Conservation (phyloP, 1,140 invertebrate species). For the Zaprionus ornatus region DNA sequence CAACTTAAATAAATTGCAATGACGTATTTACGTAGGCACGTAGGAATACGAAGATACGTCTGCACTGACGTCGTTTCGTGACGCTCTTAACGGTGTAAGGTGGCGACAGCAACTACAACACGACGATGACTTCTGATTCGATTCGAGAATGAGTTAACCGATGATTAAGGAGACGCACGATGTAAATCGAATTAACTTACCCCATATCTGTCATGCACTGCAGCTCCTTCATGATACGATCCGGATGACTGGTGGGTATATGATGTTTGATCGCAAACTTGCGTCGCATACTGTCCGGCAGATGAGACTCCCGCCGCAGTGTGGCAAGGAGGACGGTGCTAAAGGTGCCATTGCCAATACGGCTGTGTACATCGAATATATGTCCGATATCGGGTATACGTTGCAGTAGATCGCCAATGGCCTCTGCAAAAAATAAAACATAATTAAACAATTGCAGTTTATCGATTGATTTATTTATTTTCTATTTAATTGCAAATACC, state of each 20-base stretch:
- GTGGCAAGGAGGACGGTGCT: slow-evolving; percentile 92
- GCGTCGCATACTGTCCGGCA: slow-evolving; percentile 85
- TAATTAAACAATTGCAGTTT: not conserved
- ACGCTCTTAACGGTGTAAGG: slow-evolving; percentile 35
- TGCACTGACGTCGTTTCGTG: slow-evolving; percentile 68
- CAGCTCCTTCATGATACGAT: slow-evolving; percentile 90
- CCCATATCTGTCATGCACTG: slow-evolving; percentile 92
- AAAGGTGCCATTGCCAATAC: slow-evolving; percentile 92
- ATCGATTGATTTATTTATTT: not conserved
- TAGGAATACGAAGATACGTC: slow-evolving; percentile 31
- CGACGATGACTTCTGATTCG: not conserved
- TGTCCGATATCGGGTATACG: slow-evolving; percentile 87
- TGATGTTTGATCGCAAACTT: slow-evolving; percentile 93
- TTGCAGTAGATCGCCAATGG: slow-evolving; percentile 85
- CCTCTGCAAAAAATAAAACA: slow-evolving; percentile 63
- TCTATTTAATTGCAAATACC: slow-evolving; percentile 12
- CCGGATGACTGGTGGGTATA: slow-evolving; percentile 92
- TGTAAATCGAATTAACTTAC: slow-evolving; percentile 36
- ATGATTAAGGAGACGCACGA: not conserved
- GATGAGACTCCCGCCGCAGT: slow-evolving; percentile 85
- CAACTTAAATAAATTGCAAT: slow-evolving; percentile 75
- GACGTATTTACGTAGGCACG: slow-evolving; percentile 61
- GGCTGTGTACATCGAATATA: slow-evolving; percentile 88
- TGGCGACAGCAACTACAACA: no score
- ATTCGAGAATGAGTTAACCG: not conserved